phyloP scores from a whole-genome alignment of 2,888 invertebrate genomes.

The Heteromurus nitidus region DNA sequence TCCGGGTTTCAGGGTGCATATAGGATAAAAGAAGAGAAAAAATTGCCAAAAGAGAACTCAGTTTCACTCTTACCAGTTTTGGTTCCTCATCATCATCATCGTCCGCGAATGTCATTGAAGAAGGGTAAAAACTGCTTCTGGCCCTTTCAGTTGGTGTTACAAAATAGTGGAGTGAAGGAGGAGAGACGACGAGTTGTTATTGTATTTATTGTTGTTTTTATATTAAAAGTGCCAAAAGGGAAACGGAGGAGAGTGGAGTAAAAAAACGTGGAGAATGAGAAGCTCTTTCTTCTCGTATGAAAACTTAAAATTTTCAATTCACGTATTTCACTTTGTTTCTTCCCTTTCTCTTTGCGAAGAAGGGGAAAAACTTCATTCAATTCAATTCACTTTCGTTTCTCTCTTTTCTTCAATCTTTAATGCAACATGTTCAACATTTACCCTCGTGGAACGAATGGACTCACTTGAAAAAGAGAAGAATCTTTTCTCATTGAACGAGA shows the following conservation, averaged over 20 bases:
- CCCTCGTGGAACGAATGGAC: not conserved
- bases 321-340: not conserved
- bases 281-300: not conserved
- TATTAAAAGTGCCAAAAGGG: constrained; percentile 7
- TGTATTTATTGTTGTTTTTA: constrained; percentile 26
- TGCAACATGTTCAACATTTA: constrained; percentile 1
- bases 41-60: constrained; percentile 6
- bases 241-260: constrained; percentile 8
- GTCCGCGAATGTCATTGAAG: constrained; percentile 62
- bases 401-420: constrained; percentile 18
- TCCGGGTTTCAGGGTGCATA: not conserved
- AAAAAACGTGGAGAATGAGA: not conserved
- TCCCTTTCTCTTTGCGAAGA: not conserved
- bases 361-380: not conserved
- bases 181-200: constrained; percentile 3
- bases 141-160: constrained; percentile 33
- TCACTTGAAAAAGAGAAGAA: constrained; percentile 22
- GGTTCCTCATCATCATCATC: constrained; percentile 63
- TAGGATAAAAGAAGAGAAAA: not conserved
- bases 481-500: too few species aligned
- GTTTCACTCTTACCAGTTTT: constrained; percentile 64
- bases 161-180: not conserved
- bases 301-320: constrained; percentile 38
- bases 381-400: not conserved
- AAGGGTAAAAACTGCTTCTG: constrained; percentile 53